phyloP scores from a whole-genome alignment of 2,888 invertebrate genomes.

The Phortica okadai region DNA sequence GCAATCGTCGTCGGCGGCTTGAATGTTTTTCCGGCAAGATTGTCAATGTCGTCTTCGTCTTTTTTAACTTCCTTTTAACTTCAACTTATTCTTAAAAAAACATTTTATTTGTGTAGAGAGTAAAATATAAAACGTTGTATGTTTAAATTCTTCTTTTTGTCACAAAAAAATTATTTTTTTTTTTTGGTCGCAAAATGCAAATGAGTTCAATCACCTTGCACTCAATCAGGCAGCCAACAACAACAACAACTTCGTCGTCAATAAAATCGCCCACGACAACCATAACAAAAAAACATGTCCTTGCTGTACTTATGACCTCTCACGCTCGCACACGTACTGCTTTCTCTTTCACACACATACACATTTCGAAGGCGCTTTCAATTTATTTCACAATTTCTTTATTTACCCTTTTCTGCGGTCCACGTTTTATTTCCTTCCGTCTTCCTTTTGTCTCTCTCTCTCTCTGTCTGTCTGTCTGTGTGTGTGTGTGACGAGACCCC shows the following conservation, averaged over 20 bases:
- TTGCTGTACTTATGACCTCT: background rate
- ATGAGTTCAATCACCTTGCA: slow-evolving; percentile 66
- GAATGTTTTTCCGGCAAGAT: slow-evolving; percentile 28
- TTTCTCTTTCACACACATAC: background rate
- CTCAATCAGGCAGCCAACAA: slow-evolving; percentile 51
- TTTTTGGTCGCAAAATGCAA: slow-evolving; percentile 51
- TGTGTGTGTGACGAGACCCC: slow-evolving; percentile 45
- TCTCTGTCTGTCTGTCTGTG: slow-evolving; percentile 64
- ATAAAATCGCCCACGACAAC: slow-evolving; percentile 8
- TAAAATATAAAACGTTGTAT: slow-evolving; percentile 14
- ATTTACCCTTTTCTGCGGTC: slow-evolving; percentile 23
- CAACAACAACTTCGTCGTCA: background rate
- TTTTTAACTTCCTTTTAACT: slow-evolving; percentile 37
- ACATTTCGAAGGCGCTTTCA: slow-evolving; percentile 57
- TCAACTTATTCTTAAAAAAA: background rate
- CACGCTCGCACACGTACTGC: background rate
- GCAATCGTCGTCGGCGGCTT: slow-evolving; percentile 5
- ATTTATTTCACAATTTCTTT: slow-evolving; percentile 57
- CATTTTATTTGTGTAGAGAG: background rate
- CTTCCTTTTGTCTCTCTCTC: slow-evolving; percentile 19
- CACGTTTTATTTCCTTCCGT: slow-evolving; percentile 26
- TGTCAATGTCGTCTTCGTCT: slow-evolving; percentile 35
- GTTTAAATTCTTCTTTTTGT: background rate
- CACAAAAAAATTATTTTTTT: slow-evolving; percentile 40
- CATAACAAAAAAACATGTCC: slow-evolving; percentile 11